A percentile compares a stretch with the other conserved stretches of the same genome.
Conservation (phyloP, 2,888 invertebrate genomes). For the Venusia cambrica region DNA sequence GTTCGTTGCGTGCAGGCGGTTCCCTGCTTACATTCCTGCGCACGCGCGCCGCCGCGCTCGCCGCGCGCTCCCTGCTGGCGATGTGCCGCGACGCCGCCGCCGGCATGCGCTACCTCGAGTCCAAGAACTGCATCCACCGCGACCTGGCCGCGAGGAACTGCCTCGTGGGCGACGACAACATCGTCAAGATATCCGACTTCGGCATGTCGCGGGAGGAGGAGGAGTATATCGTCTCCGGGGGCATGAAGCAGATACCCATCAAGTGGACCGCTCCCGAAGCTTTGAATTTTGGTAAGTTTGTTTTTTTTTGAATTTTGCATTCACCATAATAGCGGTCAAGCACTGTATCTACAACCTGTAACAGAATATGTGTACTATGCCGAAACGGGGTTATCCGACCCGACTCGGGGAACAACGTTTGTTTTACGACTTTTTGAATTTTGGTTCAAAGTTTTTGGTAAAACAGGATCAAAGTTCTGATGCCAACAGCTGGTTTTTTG, state of each 20-base stretch:
- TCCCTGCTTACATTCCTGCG: slow-evolving; percentile 94
- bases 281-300: slow-evolving; percentile 89
- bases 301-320: background rate
- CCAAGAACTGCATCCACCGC: slow-evolving; percentile 97
- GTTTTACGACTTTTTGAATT: too few relatives aligned
- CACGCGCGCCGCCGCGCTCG: slow-evolving; percentile 85
- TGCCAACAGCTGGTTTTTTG: too few relatives aligned
- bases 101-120: slow-evolving; percentile 97
- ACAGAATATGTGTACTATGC: too few relatives aligned
- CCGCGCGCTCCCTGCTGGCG: slow-evolving; percentile 85
- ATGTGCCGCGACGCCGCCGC: slow-evolving; percentile 97
- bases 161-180: slow-evolving; percentile 91
- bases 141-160: slow-evolving; percentile 98
- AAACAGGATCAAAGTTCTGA: too few relatives aligned
- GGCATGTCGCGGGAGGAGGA: slow-evolving; percentile 99
- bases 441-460: too few relatives aligned
- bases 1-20: slow-evolving; percentile 84
- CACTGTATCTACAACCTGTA: too few relatives aligned
- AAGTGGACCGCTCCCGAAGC: slow-evolving; percentile 99
- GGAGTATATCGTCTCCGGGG: slow-evolving; percentile 97
- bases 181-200: slow-evolving; percentile 98
- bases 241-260: slow-evolving; percentile 99
- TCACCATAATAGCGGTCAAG: too few relatives aligned
- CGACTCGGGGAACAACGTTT: too few relatives aligned
- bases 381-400: too few relatives aligned